Base-by-base conservation (phyloP, 2,113 vertebrate species). In the Hippocampus barbouri region DNA sequence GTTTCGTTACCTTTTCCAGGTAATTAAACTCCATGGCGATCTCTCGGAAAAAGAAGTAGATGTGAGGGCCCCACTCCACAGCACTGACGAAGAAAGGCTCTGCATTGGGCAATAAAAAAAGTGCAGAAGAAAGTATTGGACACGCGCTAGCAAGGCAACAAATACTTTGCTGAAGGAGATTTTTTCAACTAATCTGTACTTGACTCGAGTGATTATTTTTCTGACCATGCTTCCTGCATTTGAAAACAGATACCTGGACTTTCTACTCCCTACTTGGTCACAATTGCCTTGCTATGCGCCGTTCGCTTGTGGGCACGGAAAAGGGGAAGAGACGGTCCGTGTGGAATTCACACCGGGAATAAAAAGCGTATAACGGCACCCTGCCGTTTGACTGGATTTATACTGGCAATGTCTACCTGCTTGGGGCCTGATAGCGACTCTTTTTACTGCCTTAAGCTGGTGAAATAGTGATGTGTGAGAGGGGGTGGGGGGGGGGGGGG, bases 11-110 rank as follows among this genome's bases (percentile, higher is more conserved):
- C 96, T 98, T 98, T 89, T 98, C 97, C 85, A 99, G 89, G 84
- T 97, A 98, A 90, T 95, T 98, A 82, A 96, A 98, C 87, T 99
- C 97, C 95, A 98, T 97, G n/a, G 97, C 97, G 1, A 98, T 97
- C 89, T 99, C 97, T 66, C 96, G 88, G 92, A 99, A 98, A 93
- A 98, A 99, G 93, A 99, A 98, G 88, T 98, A 99, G 81, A 98
- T 93, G 54, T 98, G 97, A 71, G 93, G 92, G 51, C 91, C 95
- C 95, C 96, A 98, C 69, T 98, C 96, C 85, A 98, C 95, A 0
- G 95, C 93, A 0, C 95, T 97, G 82, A 99, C 93, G 0, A 99
- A 99, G 79, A 95, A 97, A 0, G 97, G 97, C 85, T 98, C 97
- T 96, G 38, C 27, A 73, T 79, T 43, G 66, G 75, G 63, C 34